Evolutionary conservation across 2,888 invertebrate species (phyloP).

Genomic region (Pasiphila rectangulata): DNA sequence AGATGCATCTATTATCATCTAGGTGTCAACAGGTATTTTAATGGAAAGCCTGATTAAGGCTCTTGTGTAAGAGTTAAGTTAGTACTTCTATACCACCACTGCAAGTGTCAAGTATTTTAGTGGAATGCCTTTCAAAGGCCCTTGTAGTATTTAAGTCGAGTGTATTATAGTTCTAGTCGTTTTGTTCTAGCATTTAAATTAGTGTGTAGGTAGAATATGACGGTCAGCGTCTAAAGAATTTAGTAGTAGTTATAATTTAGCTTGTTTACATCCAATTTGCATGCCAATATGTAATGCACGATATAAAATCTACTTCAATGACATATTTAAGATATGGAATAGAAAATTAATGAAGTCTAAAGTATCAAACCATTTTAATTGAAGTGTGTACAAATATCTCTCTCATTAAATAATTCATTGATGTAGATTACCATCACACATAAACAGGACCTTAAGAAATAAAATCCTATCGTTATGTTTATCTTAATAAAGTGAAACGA

Average conservation of each 20-base stretch:
- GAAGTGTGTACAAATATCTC: background rate
- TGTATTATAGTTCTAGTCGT: background rate
- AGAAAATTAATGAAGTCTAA: too few species aligned
- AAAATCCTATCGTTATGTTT: background rate
- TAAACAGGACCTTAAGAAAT: background rate
- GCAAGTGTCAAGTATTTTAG: too few species aligned
- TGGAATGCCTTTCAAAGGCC: too few species aligned
- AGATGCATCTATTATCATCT: too few species aligned
- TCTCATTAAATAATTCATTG: background rate
- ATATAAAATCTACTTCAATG: slow-evolving; percentile 6
- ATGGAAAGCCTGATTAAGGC: too few species aligned
- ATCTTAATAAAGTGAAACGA: too few species aligned
- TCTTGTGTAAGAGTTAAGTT: too few species aligned
- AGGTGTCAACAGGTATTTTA: too few species aligned
- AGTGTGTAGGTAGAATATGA: slow-evolving; percentile 16
- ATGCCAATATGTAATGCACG: slow-evolving; percentile 13
- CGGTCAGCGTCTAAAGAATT: slow-evolving; percentile 29
- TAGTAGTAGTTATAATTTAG: slow-evolving; percentile 14
- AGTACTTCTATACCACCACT: too few species aligned
- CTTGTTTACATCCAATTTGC: slow-evolving; percentile 13
- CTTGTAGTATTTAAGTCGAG: too few species aligned
- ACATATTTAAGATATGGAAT: too few species aligned
- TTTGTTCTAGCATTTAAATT: background rate
- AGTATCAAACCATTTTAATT: too few species aligned
- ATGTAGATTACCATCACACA: background rate